Evolutionary conservation across 2,113 vertebrate genomes (phyloP).

Genomic region (Crotophaga sulcirostris): DNA sequence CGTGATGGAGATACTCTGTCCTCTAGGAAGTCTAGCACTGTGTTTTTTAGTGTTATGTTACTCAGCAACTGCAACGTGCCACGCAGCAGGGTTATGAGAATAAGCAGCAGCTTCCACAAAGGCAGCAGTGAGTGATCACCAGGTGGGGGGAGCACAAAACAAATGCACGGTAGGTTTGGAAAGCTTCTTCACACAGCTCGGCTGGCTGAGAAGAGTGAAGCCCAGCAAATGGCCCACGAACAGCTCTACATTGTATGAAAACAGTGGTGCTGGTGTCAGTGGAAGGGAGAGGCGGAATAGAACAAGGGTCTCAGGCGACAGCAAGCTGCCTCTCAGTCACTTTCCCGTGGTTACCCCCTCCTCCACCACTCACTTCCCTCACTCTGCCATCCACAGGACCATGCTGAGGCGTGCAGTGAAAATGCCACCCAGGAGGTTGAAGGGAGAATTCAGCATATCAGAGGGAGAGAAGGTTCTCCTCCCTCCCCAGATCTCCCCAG

Average conservation of each 20-base stretch:
- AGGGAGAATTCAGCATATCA: slow-evolving; percentile 12
- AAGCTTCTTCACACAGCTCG: neutral
- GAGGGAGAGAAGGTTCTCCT: slow-evolving; percentile 2
- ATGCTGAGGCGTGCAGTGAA: neutral
- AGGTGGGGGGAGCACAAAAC: neutral
- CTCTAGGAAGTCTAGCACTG: neutral
- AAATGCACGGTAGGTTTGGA: neutral
- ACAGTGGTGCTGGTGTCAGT: neutral
- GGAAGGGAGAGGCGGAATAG: neutral
- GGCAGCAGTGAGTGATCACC: neutral
- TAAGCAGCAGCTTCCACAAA: neutral
- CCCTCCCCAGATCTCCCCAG: neutral
- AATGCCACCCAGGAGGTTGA: slow-evolving; percentile 41
- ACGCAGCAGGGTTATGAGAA: neutral
- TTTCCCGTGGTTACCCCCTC: neutral
- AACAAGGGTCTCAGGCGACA: neutral
- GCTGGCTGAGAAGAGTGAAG: neutral
- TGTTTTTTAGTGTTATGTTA: neutral
- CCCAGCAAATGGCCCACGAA: neutral
- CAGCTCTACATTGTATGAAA: neutral
- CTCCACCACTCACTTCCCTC: neutral
- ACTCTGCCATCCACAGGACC: accelerated
- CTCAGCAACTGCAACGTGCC: neutral
- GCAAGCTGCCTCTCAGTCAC: neutral
- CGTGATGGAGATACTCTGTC: neutral